These are phyloP conservation scores for Cassiopea andromeda DNA, from an alignment of 30 jellyfish, hydroid and myxozoan genomes.

Conservation along the genomic window DNA sequence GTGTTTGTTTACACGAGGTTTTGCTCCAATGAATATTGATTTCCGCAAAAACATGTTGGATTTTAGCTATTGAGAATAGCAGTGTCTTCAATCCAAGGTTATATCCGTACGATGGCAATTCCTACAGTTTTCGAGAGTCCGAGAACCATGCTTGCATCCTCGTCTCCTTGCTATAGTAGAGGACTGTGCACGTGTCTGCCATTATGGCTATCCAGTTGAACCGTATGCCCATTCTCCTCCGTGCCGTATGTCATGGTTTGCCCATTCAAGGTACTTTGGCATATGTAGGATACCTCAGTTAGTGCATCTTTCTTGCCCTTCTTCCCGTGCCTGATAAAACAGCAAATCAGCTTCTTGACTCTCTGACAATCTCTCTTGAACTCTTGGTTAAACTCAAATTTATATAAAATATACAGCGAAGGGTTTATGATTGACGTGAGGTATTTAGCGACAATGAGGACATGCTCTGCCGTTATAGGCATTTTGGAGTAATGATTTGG, in stretches of 20 bases:
- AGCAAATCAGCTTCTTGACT: conserved; percentile 11
- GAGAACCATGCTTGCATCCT: neutral
- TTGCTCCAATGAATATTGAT: too few relatives aligned
- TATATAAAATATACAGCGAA: conserved; percentile 47
- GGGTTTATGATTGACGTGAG: conserved; percentile 71
- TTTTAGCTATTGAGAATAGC: too few relatives aligned
- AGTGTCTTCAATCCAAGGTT: too few relatives aligned
- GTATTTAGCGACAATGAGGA: conserved; percentile 43
- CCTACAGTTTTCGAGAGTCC: too few relatives aligned
- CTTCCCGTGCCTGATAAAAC: neutral
- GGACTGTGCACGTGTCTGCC: neutral
- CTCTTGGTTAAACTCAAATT: conserved; percentile 63
- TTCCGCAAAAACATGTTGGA: too few relatives aligned
- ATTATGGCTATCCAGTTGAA: neutral
- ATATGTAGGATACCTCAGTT: conserved; percentile 39
- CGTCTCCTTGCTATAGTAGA: neutral
- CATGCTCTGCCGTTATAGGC: conserved; percentile 27
- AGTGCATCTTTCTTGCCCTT: neutral
- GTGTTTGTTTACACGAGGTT: too few relatives aligned
- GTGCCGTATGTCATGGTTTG: conserved; percentile 10
- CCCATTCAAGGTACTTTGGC: conserved; percentile 7
- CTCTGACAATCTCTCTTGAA: conserved; percentile 42
- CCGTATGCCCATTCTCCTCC: neutral
- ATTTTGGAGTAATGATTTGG: conserved; percentile 11
- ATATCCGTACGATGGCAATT: too few relatives aligned